Evolutionary conservation across 2,113 vertebrate species (phyloP), one percentile per base, ranked within the genome.

Genomic region (Synchiropus splendidus): DNA sequence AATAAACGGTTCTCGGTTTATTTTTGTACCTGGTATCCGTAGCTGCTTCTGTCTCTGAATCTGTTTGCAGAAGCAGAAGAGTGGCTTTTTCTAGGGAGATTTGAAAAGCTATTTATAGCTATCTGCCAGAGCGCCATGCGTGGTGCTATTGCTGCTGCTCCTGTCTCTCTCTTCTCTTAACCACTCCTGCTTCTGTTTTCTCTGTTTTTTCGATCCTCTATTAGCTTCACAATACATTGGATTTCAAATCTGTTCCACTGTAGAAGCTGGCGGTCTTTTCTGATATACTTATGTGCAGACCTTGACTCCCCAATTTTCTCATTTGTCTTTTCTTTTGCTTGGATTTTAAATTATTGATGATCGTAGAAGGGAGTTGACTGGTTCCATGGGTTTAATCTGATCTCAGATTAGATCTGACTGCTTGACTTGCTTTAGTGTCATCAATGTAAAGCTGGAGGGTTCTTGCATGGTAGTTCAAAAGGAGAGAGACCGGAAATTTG

Each of bases 91-190:
- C 75, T 75, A 78, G 75, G 71, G 83, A 83, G 86, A 84, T 82
- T 83, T 82, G 72, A 86, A 79, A 75, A 66, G 79, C 85, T 87
- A 87, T 87, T 86, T 86, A 80, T 87, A 87, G 83, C 67, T 64
- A 70, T 75, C 75, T 85, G 81, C 78, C 74, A 75, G 76, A 77
- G 83, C 76, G 78, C 74, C 57, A 58, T 76, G 70, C 72, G 42
- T 77, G 76, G 74, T 83, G 79, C 67, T 76, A 70, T 62, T 76
- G 76, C 77, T 78, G 67, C 59, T 72, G 63, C 74, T 61, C 18
- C 54, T 60, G 44, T 70, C 42, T 57, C 64, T 72, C 52, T 59
- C 38, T 13, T 64, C 67, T 61, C 63, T 51, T 47, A 58, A 72
- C 58, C 54, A 53, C 70, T 71, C 65, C 51, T 58, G 35, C 69